phyloP scores from a whole-genome alignment of 2,113 vertebrate species.

The Xenotilapia flavipinnis region DNA sequence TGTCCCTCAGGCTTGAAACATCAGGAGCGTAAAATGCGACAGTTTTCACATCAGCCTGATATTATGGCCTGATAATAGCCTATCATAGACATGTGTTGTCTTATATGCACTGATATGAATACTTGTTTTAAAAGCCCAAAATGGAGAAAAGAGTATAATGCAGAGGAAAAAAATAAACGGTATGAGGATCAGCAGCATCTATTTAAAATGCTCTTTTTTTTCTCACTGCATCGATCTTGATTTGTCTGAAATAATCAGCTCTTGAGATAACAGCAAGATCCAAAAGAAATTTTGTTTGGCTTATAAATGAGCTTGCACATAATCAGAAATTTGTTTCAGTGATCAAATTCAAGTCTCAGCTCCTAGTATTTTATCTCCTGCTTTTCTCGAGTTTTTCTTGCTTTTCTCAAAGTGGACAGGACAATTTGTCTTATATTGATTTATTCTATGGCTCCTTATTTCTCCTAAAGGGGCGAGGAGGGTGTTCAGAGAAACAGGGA shows the following conservation, averaged over 20 bases:
- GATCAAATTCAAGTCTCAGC: neutral
- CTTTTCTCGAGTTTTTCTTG: neutral
- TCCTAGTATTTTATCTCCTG: neutral
- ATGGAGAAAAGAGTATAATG: neutral
- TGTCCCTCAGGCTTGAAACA: neutral
- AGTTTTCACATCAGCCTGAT: neutral
- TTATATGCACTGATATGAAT: neutral
- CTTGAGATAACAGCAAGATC: neutral
- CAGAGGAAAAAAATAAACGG: neutral
- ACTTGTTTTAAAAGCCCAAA: neutral
- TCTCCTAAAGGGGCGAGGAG: neutral
- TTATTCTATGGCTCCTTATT: neutral
- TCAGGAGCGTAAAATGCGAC: neutral
- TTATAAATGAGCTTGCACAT: neutral
- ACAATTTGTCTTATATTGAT: neutral
- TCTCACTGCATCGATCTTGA: neutral
- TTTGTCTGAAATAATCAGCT: neutral
- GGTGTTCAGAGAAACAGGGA: neutral
- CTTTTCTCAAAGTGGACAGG: neutral
- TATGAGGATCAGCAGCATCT: neutral
- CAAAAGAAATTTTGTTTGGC: neutral
- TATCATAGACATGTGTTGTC: neutral
- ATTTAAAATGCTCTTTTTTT: neutral
- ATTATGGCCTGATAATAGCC: neutral
- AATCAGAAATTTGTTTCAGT: neutral